A percentile compares a stretch with the other conserved stretches of the same genome.
Conservation (phyloP, 2,113 vertebrate genomes). For the Callionymus lyra region DNA sequence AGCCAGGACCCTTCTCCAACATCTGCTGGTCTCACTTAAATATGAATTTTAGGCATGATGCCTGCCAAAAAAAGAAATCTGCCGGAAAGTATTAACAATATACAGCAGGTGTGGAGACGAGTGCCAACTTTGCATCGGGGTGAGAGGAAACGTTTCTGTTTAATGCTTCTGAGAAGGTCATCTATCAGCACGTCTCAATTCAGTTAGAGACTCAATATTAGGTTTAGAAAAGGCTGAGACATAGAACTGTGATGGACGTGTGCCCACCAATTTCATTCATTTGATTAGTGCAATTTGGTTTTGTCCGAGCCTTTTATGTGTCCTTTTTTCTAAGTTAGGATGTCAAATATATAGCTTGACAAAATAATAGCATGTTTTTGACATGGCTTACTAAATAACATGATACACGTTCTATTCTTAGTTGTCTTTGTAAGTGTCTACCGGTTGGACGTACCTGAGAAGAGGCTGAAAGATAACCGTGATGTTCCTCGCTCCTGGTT, state of each 20-base stretch:
- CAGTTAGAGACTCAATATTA: slow-evolving; percentile 48
- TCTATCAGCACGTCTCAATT: slow-evolving; percentile 46
- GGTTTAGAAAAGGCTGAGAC: slow-evolving; percentile 31
- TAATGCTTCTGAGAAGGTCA: slow-evolving; percentile 50
- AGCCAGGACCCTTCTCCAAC: slow-evolving; percentile 5
- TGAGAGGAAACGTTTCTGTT: slow-evolving; percentile 27
- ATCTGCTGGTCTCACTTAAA: slow-evolving; percentile 3
- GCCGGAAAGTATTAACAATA: slow-evolving; percentile 1
- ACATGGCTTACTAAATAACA: too few species aligned
- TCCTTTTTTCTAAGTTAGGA: too few species aligned
- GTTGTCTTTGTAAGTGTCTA: too few species aligned
- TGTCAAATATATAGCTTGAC: too few species aligned
- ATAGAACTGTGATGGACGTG: too few species aligned
- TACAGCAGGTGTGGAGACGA: slow-evolving; percentile 9
- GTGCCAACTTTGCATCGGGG: slow-evolving; percentile 6
- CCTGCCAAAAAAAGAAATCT: slow-evolving; percentile 1
- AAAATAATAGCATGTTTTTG: too few species aligned
- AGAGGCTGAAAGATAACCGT: slow-evolving; percentile 95
- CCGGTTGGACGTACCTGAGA: slow-evolving; percentile 89
- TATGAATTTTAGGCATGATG: not conserved
- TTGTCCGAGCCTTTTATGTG: too few species aligned
- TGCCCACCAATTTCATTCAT: too few species aligned
- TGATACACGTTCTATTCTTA: too few species aligned
- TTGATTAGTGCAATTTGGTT: too few species aligned
- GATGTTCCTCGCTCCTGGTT: slow-evolving; percentile 94